A percentile compares a stretch with the other conserved stretches of the same genome.
Conservation (phyloP, 2,888 invertebrate genomes). For the Lepidonotus clava region DNA sequence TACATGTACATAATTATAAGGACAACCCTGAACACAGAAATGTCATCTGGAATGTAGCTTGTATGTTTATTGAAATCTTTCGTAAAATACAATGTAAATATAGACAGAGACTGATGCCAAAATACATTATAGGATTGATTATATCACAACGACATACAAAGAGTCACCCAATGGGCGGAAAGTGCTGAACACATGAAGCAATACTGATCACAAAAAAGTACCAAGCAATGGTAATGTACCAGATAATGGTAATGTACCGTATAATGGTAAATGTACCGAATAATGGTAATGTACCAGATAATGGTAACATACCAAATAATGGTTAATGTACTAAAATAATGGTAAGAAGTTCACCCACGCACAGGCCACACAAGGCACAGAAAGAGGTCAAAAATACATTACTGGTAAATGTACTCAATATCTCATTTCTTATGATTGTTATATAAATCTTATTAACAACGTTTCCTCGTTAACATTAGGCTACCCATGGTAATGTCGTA, state of each 20-base stretch:
- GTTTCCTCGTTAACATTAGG: no score
- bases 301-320: background rate
- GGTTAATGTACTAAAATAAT: background rate
- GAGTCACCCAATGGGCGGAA: background rate
- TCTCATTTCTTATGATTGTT: no score
- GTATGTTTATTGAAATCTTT: no score
- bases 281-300: background rate
- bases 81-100: constrained; percentile 11
- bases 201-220: background rate
- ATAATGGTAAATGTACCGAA: background rate
- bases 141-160: background rate
- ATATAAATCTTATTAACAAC: no score
- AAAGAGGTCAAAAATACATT: no score
- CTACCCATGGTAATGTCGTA: no score
- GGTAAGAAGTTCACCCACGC: no score
- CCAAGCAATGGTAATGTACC: background rate
- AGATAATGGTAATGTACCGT: background rate
- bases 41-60: no score
- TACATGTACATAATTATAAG: no score
- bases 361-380: no score
- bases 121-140: background rate
- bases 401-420: no score
- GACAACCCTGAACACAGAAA: no score
- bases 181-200: background rate
- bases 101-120: background rate